These are phyloP conservation scores for Diadema setosum DNA, from an alignment of 35 echinoderm and acorn worm species.

Conservation along the genomic window DNA sequence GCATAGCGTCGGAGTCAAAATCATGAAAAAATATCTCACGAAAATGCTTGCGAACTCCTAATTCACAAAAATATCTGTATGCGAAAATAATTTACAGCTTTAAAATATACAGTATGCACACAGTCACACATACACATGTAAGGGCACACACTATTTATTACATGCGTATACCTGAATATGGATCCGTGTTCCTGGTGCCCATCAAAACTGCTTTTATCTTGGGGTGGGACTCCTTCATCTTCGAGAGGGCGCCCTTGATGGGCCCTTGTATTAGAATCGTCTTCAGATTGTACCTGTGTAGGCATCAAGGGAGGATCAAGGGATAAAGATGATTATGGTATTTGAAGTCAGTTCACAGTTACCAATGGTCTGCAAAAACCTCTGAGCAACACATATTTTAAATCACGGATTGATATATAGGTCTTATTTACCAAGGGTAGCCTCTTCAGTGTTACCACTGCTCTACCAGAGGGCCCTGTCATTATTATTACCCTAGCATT, in stretches of 20 bases:
- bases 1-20: too few relatives aligned
- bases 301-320: neutral
- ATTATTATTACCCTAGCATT: too few relatives aligned
- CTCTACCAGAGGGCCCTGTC: too few relatives aligned
- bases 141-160: neutral
- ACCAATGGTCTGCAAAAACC: too few relatives aligned
- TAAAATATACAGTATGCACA: neutral
- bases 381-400: too few relatives aligned
- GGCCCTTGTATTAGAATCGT: slow-evolving; percentile 28
- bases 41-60: too few relatives aligned
- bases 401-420: too few relatives aligned
- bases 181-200: slow-evolving; percentile 87
- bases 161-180: slow-evolving; percentile 67
- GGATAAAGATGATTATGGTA: too few relatives aligned
- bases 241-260: slow-evolving; percentile 69
- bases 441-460: too few relatives aligned
- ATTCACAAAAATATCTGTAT: neutral
- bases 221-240: slow-evolving; percentile 54
- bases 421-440: too few relatives aligned
- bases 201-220: slow-evolving; percentile 80
- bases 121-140: neutral
- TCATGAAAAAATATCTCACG: too few relatives aligned
- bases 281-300: slow-evolving; percentile 76
- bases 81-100: neutral
- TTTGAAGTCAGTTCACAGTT: neutral